Conservation (phyloP, 2,113 vertebrate species). For the Eira barbara region DNA sequence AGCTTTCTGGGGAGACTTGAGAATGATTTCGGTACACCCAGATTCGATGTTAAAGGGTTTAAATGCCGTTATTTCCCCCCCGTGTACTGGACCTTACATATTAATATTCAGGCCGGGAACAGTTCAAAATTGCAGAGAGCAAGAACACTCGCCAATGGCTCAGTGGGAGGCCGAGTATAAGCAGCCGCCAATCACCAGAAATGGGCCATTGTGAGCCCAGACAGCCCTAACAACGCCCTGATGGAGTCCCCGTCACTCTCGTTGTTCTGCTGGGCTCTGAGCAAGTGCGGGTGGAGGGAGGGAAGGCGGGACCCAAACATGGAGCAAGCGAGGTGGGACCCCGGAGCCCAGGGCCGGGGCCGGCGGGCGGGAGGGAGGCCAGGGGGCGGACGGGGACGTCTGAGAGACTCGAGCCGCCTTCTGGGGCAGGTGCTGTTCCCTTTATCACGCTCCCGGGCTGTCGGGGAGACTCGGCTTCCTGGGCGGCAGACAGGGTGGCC, state of each 20-base stretch:
- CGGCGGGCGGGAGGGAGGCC: background rate
- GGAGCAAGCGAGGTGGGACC: background rate
- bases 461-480: background rate
- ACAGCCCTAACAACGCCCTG: conserved; percentile 33
- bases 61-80: background rate
- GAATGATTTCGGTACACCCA: background rate
- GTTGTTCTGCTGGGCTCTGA: background rate
- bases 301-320: background rate
- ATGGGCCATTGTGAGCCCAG: conserved; percentile 62
- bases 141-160: conserved; percentile 33
- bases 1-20: background rate
- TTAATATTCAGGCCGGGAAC: conserved; percentile 69
- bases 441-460: background rate
- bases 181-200: conserved; percentile 62
- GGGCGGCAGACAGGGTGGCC: background rate
- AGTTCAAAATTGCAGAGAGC: conserved; percentile 41
- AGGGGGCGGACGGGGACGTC: background rate
- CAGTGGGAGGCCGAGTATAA: conserved; percentile 53
- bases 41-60: background rate
- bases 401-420: accelerated
- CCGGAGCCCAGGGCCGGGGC: accelerated
- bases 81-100: conserved; percentile 17
- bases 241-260: background rate
- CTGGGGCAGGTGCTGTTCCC: background rate
- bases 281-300: background rate